Evolutionary conservation across 1,140 invertebrate genomes (phyloP), one percentile per base, ranked within the genome.

Genomic region (Acyrthosiphon pisum): DNA sequence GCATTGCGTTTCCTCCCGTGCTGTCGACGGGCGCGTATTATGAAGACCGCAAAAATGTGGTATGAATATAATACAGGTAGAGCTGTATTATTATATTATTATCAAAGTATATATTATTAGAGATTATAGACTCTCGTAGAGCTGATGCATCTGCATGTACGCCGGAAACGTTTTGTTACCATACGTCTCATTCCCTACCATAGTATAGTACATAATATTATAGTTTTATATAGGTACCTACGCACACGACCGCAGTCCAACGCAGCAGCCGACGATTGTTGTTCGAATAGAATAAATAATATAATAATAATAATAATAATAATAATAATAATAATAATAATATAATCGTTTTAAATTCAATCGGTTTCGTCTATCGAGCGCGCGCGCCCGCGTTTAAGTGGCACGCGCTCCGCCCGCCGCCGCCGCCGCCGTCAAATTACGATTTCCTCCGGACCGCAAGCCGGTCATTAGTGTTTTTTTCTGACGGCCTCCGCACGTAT

Each of bases 321-420:
- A 56, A 90, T 90, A 90, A n/a, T n/a, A 44, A 84, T 84, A 83
- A 81, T 84, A 86, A 46, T 88, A 88, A 90, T 90, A 56, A 90
- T 90, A 90, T 90, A 90, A 56, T 90, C 76, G 91, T 84, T 93
- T 93, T 76, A 11, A 93, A 93, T 93, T 93, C 91, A 93, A 93
- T 93, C 91, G 48, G 22, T 93, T 41, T 53, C 76, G 76, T 84
- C 56, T 44, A 11, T 90, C 35, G 53, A 56, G 48, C n/a, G 37
- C 23, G 46, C 76, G 76, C 46, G n/a, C 90, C 26, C 60, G 53
- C 46, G 48, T 93, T 93, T 93, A 93, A 86, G 91, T 93, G 91
- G 76, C 91, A 93, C 91, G 91, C 76, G 91, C 48, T 84, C 81
- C 81, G 35, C 76, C 48, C n/a, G 48, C n/a, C 35, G n/a, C 89